Evolutionary conservation across 30 jellyfish, hydroid and myxozoan genomes (phyloP).

Genomic region (Hydractinia symbiolongicarpus): DNA sequence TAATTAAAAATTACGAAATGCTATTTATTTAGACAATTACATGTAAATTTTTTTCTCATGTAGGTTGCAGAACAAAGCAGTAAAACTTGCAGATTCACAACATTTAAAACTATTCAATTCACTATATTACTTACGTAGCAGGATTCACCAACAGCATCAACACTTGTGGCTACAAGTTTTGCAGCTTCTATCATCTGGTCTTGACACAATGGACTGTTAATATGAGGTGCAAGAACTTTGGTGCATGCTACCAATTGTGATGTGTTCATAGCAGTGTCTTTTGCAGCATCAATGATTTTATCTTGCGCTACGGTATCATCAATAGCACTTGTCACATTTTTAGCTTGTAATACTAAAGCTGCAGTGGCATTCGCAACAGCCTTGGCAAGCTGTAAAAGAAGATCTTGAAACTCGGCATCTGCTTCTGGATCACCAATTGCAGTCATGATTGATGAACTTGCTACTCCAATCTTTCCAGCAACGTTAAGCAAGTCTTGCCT

Average conservation of each 20-base stretch:
- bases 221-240: constrained; percentile 91
- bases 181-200: constrained; percentile 97
- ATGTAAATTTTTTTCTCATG: not conserved
- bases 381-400: constrained; percentile 72
- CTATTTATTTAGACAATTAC: not conserved
- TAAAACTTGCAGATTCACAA: not conserved
- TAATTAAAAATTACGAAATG: too few species aligned
- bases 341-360: constrained; percentile 77
- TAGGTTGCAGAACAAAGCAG: not conserved
- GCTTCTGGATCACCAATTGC: constrained; percentile 91
- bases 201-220: constrained; percentile 92
- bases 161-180: constrained; percentile 89
- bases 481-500: constrained; percentile 80
- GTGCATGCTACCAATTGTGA: constrained; percentile 96
- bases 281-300: constrained; percentile 83
- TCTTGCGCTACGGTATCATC: constrained; percentile 80
- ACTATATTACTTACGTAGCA: constrained; percentile 57
- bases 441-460: constrained; percentile 65
- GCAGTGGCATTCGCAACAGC: constrained; percentile 97
- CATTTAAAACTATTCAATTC: not conserved
- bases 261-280: constrained; percentile 88
- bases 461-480: constrained; percentile 94
- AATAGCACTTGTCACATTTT: constrained; percentile 87
- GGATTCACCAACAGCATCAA: constrained; percentile 74
- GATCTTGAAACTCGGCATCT: constrained; percentile 78